Evolutionary conservation across 2,888 invertebrate genomes (phyloP), one percentile per base, ranked within the genome.

Genomic region (Lithophane leautieri): DNA sequence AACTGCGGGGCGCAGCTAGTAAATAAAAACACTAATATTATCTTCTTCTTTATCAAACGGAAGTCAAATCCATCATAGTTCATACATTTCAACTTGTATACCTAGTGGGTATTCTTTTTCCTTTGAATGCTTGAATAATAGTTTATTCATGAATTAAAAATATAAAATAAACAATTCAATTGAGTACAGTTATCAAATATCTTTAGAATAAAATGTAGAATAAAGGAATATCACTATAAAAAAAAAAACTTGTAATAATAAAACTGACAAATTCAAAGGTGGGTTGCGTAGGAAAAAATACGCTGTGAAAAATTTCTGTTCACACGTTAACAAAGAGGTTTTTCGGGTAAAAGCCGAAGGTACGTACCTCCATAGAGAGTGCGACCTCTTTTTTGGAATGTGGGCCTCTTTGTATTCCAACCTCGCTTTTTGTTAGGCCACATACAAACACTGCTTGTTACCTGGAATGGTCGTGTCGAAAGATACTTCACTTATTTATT

Each of bases 281-380:
- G 76, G 66, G 54, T 79, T 80, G 71, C 68, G 82, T 72, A 76
- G 76, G 61, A 75, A 80, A 85, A 84, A 85, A 79, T 83, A 72
- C 74, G 73, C 79, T 71, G 85, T 87, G 87, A 90, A 92, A 91
- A 89, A 90, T 84, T 86, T 79, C 87, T 87, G 78, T 90, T 90
- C 86, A 82, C 90, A 89, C 89, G 83, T 90, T 89, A 88, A 93
- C 92, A 93, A 93, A 91, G 90, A 89, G 90, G 86, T 89, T 92
- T 91, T 89, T 84, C 86, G 84, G 83, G 80, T 87, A 89, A 91
- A 91, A 90, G 89, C 89, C 83, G 84, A 34, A 44, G 62, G 65
- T 56, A 50, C 44, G 66, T 40, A 66, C 60, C 54, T 69, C 44
- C 68, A 69, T 77, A 72, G 79, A 34, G 63, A 75, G 60, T 40